phyloP scores from a whole-genome alignment of 2,888 invertebrate genomes.

The Drosophila multiciliata region DNA sequence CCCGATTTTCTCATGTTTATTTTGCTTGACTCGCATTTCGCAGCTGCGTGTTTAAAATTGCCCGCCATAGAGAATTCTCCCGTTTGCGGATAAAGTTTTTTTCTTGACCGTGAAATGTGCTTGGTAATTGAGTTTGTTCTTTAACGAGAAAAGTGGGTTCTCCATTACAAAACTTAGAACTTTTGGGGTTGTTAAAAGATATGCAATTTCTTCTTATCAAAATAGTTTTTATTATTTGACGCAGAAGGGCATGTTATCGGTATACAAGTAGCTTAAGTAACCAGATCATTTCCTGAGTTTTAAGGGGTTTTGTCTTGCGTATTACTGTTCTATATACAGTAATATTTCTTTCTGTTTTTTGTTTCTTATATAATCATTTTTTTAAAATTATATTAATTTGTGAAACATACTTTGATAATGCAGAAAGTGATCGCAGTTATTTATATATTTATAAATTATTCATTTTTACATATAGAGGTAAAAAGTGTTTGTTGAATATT shows the following conservation, averaged over 20 bases:
- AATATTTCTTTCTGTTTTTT: not conserved
- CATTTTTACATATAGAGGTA: not conserved
- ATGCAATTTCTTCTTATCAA: not conserved
- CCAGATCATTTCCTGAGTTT: not conserved
- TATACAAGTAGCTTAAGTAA: not conserved
- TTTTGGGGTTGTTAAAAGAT: not conserved
- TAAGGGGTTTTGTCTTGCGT: not conserved
- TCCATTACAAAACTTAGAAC: not conserved
- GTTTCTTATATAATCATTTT: not conserved
- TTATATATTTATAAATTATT: not conserved
- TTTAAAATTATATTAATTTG: not conserved
- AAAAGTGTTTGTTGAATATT: not conserved
- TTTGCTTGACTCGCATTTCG: constrained; percentile 45
- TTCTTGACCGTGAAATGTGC: constrained; percentile 49
- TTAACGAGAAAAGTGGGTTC: constrained; percentile 17
- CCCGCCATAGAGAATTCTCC: constrained; percentile 18
- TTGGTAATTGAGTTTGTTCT: constrained; percentile 32
- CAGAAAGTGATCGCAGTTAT: not conserved
- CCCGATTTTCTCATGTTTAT: constrained; percentile 47
- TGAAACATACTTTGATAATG: not conserved
- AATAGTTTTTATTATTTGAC: not conserved
- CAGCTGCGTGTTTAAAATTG: constrained; percentile 58
- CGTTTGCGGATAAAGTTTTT: constrained; percentile 23
- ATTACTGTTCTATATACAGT: too few relatives aligned
- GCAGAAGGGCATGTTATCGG: constrained; percentile 1